Conservation (phyloP, 2,113 vertebrate genomes). For the Grammomys surdaster region DNA sequence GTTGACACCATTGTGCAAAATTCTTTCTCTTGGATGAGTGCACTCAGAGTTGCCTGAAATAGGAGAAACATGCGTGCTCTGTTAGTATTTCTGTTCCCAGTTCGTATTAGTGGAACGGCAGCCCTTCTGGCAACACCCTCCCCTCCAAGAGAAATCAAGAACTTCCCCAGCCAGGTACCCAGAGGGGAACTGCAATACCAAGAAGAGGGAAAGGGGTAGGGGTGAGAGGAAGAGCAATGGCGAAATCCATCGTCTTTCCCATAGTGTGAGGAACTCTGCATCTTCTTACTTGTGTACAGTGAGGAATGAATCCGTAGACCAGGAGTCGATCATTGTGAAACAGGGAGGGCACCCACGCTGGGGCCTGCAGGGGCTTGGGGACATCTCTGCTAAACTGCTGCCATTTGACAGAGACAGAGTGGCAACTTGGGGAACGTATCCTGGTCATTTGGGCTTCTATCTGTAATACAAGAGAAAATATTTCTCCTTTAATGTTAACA, state of each 20-base stretch:
- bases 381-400: conserved; percentile 86
- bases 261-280: accelerated
- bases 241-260: background rate
- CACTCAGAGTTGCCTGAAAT: conserved; percentile 90
- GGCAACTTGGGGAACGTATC: conserved; percentile 89
- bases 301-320: conserved; percentile 91
- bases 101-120: background rate
- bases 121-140: background rate
- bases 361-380: conserved; percentile 88
- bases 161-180: background rate
- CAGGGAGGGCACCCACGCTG: conserved; percentile 89
- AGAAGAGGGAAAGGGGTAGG: background rate
- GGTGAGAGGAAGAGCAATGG: background rate
- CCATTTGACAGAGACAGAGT: conserved; percentile 92
- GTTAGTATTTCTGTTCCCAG: background rate
- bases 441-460: conserved; percentile 87
- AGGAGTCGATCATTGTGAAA: conserved; percentile 90
- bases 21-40: conserved; percentile 89
- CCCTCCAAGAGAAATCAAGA: background rate
- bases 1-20: conserved; percentile 92
- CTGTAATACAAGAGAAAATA: conserved; percentile 81
- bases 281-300: conserved; percentile 90
- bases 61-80: background rate
- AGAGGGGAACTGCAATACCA: background rate
- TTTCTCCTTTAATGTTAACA: background rate